Evolutionary conservation across 1,140 invertebrate genomes (phyloP).

Genomic region (Aphelinus atriplicis): DNA sequence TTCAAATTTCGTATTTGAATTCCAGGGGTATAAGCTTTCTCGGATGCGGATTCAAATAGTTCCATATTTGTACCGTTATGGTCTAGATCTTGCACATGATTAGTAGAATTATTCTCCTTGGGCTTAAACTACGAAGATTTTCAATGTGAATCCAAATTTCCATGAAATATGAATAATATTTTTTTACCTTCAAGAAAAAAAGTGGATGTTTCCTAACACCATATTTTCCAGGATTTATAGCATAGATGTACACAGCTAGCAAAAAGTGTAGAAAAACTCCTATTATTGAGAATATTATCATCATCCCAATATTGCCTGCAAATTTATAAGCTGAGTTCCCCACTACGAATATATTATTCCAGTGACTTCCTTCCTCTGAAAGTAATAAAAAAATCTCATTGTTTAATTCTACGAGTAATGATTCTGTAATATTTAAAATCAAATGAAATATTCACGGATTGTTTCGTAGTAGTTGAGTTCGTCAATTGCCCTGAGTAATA

Average conservation of each 20-base stretch:
- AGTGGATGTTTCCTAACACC: slow-evolving; percentile 67
- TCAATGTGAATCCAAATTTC: not conserved
- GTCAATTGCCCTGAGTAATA: slow-evolving; percentile 7
- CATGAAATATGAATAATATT: slow-evolving; percentile 1
- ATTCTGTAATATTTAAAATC: not conserved
- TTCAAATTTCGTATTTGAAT: slow-evolving; percentile 61
- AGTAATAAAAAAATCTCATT: slow-evolving; percentile 47
- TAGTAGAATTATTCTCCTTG: slow-evolving; percentile 51
- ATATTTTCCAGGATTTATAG: slow-evolving; percentile 67
- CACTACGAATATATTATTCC: slow-evolving; percentile 65
- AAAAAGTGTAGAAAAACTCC: slow-evolving; percentile 63
- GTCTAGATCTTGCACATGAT: slow-evolving; percentile 44
- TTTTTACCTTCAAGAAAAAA: slow-evolving; percentile 64
- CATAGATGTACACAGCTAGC: slow-evolving; percentile 67
- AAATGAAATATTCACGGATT: slow-evolving; percentile 6
- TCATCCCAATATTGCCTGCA: slow-evolving; percentile 59
- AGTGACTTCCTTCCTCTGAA: slow-evolving; percentile 69
- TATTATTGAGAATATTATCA: slow-evolving; percentile 63
- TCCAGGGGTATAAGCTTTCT: slow-evolving; percentile 48
- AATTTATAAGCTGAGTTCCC: slow-evolving; percentile 67
- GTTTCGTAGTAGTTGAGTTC: slow-evolving; percentile 36
- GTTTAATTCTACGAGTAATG: not conserved
- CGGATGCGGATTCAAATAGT: slow-evolving; percentile 55
- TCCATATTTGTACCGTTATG: slow-evolving; percentile 45
- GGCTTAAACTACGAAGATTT: slow-evolving; percentile 40